A percentile compares a stretch with the other conserved stretches of the same genome.
These are phyloP conservation scores for Poecilia velifera DNA, from an alignment of 2,797 vertebrate species.

Conservation along the genomic window DNA sequence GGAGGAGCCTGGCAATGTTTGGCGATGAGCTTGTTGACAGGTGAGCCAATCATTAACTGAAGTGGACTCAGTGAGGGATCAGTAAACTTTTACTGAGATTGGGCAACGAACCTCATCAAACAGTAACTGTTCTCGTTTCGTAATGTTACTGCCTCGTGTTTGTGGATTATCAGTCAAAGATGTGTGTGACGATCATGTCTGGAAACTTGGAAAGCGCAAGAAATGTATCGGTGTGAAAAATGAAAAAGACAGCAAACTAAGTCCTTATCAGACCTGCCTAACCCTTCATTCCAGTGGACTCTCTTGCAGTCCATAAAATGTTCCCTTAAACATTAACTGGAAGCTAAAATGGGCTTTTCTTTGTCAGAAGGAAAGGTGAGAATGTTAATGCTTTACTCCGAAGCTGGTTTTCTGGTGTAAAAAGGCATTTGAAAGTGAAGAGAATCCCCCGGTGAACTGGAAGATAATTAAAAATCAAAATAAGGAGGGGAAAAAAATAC, in stretches of 20 bases:
- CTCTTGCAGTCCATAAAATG: background rate
- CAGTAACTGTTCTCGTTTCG: background rate
- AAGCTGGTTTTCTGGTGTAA: background rate
- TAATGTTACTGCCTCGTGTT: background rate
- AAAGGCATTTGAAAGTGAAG: constrained; percentile 5
- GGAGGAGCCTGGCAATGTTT: constrained; percentile 40
- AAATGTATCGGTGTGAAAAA: constrained; percentile 8
- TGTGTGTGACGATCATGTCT: background rate
- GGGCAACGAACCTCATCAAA: background rate
- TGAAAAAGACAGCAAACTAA: constrained; percentile 6
- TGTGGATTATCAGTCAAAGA: background rate
- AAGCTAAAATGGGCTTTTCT: background rate
- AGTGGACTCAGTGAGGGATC: constrained; percentile 10
- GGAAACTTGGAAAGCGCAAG: background rate
- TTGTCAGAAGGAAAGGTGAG: background rate
- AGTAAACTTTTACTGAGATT: constrained; percentile 25
- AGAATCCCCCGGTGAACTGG: constrained; percentile 7
- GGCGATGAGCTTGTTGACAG: constrained; percentile 55
- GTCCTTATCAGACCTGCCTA: constrained; percentile 6
- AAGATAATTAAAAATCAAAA: constrained; percentile 29
- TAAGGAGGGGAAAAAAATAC: background rate
- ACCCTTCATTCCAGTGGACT: background rate
- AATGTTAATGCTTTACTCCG: constrained; percentile 9
- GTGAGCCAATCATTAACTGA: constrained; percentile 69
- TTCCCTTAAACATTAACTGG: constrained; percentile 5